Percentiles rank a stretch among this genome's conserved stretches.
These are phyloP conservation scores for Drosophila ambigua DNA, from an alignment of 1,140 invertebrate genomes.

Conservation along the genomic window DNA sequence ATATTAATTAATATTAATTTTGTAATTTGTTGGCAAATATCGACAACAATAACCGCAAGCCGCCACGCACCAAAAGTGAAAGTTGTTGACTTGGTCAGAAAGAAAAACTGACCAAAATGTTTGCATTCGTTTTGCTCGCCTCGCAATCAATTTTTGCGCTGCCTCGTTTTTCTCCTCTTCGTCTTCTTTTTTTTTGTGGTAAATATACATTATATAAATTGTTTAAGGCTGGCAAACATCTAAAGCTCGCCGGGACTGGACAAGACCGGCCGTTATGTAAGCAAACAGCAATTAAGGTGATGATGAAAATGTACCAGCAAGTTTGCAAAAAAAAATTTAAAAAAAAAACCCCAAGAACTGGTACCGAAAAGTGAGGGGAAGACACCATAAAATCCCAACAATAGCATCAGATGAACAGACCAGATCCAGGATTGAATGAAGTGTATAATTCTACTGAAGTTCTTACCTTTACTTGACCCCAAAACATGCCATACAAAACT, in stretches of 20 bases:
- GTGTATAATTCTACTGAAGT: background rate
- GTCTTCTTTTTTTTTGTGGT: conserved; percentile 38
- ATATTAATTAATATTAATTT: conserved; percentile 77
- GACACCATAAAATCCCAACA: background rate
- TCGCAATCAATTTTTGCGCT: conserved; percentile 55
- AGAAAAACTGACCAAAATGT: conserved; percentile 64
- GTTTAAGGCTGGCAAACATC: conserved; percentile 43
- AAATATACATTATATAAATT: conserved; percentile 74
- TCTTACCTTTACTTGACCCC: conserved; percentile 45
- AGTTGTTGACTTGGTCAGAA: conserved; percentile 72
- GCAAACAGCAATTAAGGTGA: conserved; percentile 5
- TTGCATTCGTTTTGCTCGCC: conserved; percentile 44
- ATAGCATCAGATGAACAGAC: background rate
- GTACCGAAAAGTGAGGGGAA: background rate
- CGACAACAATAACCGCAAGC: conserved; percentile 1
- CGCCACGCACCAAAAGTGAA: conserved; percentile 62
- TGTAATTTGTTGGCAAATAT: conserved; percentile 56
- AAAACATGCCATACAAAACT: background rate
- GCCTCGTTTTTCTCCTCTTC: conserved; percentile 24
- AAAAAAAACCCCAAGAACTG: background rate
- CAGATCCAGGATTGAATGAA: background rate
- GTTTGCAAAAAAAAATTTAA: background rate
- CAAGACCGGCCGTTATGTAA: conserved; percentile 38
- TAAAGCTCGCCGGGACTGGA: conserved; percentile 27
- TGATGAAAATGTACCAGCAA: conserved; percentile 27